phyloP scores from a whole-genome alignment of 2,888 invertebrate species.

The Bellardia pandia region DNA sequence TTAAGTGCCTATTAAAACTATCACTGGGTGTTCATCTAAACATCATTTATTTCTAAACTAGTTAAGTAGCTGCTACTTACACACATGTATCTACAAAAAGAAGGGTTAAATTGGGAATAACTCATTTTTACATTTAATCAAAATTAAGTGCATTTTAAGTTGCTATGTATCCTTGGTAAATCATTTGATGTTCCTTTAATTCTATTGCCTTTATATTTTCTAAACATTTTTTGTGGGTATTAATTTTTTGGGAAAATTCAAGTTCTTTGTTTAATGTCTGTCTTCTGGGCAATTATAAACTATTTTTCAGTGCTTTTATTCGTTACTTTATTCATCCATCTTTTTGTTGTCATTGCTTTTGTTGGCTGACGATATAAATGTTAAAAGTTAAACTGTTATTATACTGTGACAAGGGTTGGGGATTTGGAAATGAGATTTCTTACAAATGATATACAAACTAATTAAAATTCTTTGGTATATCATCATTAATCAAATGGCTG shows the following conservation, averaged over 20 bases:
- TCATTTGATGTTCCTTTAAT: constrained; percentile 2
- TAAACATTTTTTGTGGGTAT: not conserved
- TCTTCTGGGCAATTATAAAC: constrained; percentile 60
- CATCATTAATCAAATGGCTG: constrained; percentile 63
- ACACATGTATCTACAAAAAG: not conserved
- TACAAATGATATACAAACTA: constrained; percentile 53
- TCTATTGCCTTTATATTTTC: not conserved
- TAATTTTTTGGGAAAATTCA: not conserved
- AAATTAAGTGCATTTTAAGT: constrained; percentile 55
- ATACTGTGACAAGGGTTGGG: constrained; percentile 6
- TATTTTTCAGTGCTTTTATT: constrained; percentile 9
- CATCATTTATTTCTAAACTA: constrained; percentile 63
- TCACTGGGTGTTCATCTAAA: constrained; percentile 59
- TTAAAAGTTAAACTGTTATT: constrained; percentile 40
- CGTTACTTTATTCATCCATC: constrained; percentile 45
- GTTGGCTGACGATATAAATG: constrained; percentile 36
- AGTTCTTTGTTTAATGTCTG: constrained; percentile 9
- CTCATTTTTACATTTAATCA: constrained; percentile 51
- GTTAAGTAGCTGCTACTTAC: not conserved
- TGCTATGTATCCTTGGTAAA: not conserved
- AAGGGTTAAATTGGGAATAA: constrained; percentile 48
- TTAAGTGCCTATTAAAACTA: constrained; percentile 72
- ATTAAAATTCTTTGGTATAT: constrained; percentile 57
- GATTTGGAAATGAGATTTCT: not conserved
- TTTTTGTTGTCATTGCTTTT: constrained; percentile 57